Conservation (phyloP, 1,140 invertebrate species). For the Drosophila bipectinata region DNA sequence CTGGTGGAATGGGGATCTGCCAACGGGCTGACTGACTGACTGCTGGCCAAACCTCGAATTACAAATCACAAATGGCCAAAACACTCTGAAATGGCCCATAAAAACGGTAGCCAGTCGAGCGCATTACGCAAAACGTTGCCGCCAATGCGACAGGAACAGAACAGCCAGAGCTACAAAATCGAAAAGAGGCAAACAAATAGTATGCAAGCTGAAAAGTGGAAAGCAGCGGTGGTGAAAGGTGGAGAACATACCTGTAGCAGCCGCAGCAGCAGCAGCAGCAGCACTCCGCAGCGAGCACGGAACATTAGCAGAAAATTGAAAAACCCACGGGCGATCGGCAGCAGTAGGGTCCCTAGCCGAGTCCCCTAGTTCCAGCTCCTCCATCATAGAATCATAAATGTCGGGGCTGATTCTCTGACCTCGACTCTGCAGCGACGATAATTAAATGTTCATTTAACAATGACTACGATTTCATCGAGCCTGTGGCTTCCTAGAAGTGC, state of each 20-base stretch:
- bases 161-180: conserved; percentile 30
- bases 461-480: background rate
- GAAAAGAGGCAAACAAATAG: conserved; percentile 11
- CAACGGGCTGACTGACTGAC: conserved; percentile 21
- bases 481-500: no score
- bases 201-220: background rate
- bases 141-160: conserved; percentile 43
- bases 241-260: background rate
- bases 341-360: background rate
- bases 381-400: conserved; percentile 11
- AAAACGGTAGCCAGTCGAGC: conserved; percentile 70
- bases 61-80: conserved; percentile 80
- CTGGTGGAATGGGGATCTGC: conserved; percentile 12
- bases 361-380: conserved; percentile 6
- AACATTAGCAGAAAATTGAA: conserved; percentile 71
- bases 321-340: conserved; percentile 52
- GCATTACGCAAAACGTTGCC: conserved; percentile 75
- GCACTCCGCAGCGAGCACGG: conserved; percentile 4
- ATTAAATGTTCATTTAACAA: background rate
- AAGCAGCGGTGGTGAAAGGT: background rate
- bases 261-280: background rate
- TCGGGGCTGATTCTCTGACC: background rate
- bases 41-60: conserved; percentile 66
- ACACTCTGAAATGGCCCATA: conserved; percentile 69
- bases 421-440: background rate